Percentiles rank a stretch among this genome's conserved stretches.
Conservation (phyloP, 2,113 vertebrate genomes). For the Pelmatolapia mariae region DNA sequence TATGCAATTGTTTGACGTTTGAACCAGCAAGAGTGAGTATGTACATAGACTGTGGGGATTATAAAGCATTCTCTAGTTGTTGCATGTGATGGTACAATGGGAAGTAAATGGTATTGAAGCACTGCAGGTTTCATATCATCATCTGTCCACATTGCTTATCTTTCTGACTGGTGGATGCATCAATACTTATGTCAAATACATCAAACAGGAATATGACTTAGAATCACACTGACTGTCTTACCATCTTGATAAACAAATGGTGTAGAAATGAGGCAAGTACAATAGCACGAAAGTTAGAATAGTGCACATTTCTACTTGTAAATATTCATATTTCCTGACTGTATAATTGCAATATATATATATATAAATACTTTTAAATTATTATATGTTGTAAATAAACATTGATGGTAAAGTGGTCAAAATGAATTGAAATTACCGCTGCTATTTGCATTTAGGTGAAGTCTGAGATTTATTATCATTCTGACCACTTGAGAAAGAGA, state of each 20-base stretch:
- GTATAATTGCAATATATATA: not conserved
- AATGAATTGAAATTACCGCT: not conserved
- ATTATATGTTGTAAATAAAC: not conserved
- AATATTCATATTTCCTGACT: not conserved
- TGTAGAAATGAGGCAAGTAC: not conserved
- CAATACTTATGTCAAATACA: not conserved
- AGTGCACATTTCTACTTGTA: not conserved
- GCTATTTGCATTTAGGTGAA: not conserved
- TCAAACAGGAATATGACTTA: not conserved
- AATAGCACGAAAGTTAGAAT: not conserved
- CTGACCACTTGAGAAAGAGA: not conserved
- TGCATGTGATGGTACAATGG: not conserved
- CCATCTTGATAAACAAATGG: not conserved
- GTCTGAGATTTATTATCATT: not conserved
- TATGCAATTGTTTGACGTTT: not conserved
- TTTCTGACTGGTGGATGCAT: not conserved
- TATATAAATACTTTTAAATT: not conserved
- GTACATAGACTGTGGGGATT: not conserved
- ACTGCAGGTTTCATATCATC: not conserved
- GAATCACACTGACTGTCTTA: not conserved
- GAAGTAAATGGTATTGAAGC: not conserved
- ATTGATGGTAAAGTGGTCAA: not conserved
- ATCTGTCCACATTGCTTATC: not conserved
- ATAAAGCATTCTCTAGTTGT: not conserved
- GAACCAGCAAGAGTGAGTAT: not conserved